phyloP scores from a whole-genome alignment of 2,797 vertebrate species.

The Eidolon dupreanum region DNA sequence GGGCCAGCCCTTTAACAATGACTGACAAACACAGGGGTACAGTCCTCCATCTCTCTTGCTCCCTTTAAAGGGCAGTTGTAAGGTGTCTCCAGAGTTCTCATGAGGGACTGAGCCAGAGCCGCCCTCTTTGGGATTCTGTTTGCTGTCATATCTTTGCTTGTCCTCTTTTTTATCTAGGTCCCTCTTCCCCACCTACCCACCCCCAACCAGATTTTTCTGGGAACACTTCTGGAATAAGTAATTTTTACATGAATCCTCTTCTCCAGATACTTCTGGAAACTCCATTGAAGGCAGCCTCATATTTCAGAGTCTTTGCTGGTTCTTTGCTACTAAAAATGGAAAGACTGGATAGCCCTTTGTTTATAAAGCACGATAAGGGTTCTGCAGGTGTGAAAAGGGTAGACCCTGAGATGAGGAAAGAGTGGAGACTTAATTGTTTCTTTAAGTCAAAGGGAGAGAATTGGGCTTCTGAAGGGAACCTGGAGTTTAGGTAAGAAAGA shows the following conservation, averaged over 20 bases:
- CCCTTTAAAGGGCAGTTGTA: background rate
- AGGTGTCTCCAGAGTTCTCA: background rate
- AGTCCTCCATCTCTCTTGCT: background rate
- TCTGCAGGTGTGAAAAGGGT: background rate
- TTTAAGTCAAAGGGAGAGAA: background rate
- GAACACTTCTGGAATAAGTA: background rate
- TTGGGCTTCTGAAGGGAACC: background rate
- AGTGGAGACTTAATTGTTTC: background rate
- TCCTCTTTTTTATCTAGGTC: background rate
- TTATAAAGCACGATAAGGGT: background rate
- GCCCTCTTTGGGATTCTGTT: background rate
- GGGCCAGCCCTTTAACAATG: background rate
- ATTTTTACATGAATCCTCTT: constrained; percentile 15
- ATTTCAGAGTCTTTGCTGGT: constrained; percentile 19
- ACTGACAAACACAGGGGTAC: background rate
- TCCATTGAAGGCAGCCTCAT: background rate
- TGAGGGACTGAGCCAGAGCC: background rate
- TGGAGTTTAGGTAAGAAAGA: background rate
- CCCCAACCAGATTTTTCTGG: background rate
- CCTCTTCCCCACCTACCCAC: background rate
- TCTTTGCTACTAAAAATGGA: background rate
- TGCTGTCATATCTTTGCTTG: background rate
- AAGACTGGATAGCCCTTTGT: background rate
- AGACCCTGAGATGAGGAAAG: background rate
- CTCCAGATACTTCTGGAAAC: constrained; percentile 37